Evolutionary conservation across 2,797 vertebrate species (phyloP), one percentile per base, ranked within the genome.

Genomic region (Apogon talboti): DNA sequence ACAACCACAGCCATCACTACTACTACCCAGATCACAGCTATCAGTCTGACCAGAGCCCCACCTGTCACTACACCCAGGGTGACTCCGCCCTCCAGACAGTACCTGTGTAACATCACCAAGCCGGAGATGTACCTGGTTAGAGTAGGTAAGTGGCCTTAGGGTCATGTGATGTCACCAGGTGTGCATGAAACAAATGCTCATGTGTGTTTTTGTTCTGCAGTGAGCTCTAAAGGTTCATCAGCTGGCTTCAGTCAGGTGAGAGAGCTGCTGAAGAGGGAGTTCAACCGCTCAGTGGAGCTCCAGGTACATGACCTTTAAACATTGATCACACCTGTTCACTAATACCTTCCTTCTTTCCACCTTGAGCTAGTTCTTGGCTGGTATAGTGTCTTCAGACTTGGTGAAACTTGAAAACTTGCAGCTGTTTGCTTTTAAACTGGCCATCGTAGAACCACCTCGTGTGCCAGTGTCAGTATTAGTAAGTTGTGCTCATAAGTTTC

Each of bases 231-330:
- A 80, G 93, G 94, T 61, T 91, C 95, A 0, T 89, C 95, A 14
- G 87, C 94, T 7, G 94, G 94, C 50, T 96, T 96, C 78, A 93
- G 91, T 72, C 92, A 94, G 56, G 95, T 98, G 86, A 93, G 93
- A 79, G 94, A 96, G 52, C 91, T 96, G 50, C 85, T 99, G 82
- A 95, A 90, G 87, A 86, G 81, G 60, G 95, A 95, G 62, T 98
- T 98, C 90, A 96, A 94, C 85, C 94, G 95, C 16, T 92, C 94
- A 0, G 94, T 99, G 55, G 97, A 99, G 84, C 93, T 99, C 7
- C 95, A 99, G 96, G 97, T 98, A 62, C n/a, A 50, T 21, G 40
- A 44, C 24, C 19, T 46, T 45, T 33, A 6, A 33, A 9, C 30
- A 33, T 7, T 6, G 30, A 33, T 33, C 30, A 33, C 4, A 9